Evolutionary conservation across 2,888 invertebrate species (phyloP).

Genomic region (Mythimna vitellina): DNA sequence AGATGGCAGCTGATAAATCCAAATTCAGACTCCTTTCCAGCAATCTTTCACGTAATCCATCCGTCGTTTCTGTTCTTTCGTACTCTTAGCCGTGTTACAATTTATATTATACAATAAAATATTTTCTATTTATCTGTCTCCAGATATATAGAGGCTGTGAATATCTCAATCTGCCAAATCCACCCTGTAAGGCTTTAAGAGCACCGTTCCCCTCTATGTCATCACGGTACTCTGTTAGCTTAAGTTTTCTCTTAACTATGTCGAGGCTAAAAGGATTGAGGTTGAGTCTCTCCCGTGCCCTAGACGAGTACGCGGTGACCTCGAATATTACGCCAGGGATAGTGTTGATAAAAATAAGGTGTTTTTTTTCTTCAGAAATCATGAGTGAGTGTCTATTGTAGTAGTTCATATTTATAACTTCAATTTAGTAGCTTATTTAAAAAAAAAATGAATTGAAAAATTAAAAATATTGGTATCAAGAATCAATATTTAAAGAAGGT

Average conservation of each 20-base stretch:
- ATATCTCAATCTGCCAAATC: constrained; percentile 24
- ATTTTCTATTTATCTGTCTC: neutral
- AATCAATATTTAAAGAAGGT: neutral
- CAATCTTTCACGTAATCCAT: no score
- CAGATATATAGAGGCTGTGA: neutral
- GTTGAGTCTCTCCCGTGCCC: constrained; percentile 11
- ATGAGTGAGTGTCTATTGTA: no score
- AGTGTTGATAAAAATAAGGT: neutral
- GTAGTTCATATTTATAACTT: neutral
- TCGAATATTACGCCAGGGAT: neutral
- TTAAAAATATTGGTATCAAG: neutral
- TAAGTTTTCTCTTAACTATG: constrained; percentile 37
- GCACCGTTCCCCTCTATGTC: constrained; percentile 24
- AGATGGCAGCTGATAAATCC: no score
- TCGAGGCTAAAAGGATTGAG: constrained; percentile 45
- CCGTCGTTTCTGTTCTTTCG: no score
- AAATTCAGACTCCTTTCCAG: no score
- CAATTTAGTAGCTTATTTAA: neutral
- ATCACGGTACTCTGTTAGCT: constrained; percentile 24
- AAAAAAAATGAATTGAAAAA: neutral
- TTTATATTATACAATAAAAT: neutral
- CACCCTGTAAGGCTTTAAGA: constrained; percentile 23
- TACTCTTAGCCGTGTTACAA: no score
- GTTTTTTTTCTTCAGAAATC: neutral
- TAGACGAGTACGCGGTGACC: constrained; percentile 14